Conservation (phyloP, 2,888 invertebrate genomes). For the Leucania comma region DNA sequence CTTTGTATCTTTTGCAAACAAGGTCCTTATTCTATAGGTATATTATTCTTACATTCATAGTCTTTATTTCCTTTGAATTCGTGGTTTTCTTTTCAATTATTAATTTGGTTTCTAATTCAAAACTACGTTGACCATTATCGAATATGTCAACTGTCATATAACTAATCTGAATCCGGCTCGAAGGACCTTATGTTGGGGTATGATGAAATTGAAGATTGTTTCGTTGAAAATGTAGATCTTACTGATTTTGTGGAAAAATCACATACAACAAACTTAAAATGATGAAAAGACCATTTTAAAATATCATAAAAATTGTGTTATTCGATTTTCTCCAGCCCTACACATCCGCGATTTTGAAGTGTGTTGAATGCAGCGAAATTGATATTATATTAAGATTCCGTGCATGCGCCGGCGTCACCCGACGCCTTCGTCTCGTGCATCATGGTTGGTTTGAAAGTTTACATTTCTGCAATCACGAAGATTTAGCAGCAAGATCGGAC, state of each 20-base stretch:
- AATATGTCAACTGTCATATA: too few relatives aligned
- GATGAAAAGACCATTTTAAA: not conserved
- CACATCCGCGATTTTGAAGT: conserved; percentile 66
- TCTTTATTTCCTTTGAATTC: not conserved
- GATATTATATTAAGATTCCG: conserved; percentile 74
- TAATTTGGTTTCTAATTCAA: not conserved
- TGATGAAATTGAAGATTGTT: too few relatives aligned
- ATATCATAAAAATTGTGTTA: too few relatives aligned
- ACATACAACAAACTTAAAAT: not conserved
- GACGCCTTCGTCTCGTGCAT: conserved; percentile 57
- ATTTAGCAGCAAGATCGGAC: conserved; percentile 15
- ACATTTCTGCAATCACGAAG: conserved; percentile 15
- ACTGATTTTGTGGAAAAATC: too few relatives aligned
- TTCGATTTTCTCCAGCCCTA: conserved; percentile 57
- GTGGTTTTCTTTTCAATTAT: not conserved
- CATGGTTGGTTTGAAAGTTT: conserved; percentile 13
- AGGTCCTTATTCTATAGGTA: too few relatives aligned
- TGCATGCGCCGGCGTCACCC: conserved; percentile 70
- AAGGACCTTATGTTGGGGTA: not conserved
- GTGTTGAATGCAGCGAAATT: conserved; percentile 63
- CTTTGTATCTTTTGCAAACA: not conserved
- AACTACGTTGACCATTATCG: too few relatives aligned
- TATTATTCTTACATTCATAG: not conserved
- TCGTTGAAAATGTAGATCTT: too few relatives aligned
- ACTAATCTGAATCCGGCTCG: not conserved